Base-by-base conservation (phyloP, 1,140 invertebrate species). In the Spodoptera frugiperda region DNA sequence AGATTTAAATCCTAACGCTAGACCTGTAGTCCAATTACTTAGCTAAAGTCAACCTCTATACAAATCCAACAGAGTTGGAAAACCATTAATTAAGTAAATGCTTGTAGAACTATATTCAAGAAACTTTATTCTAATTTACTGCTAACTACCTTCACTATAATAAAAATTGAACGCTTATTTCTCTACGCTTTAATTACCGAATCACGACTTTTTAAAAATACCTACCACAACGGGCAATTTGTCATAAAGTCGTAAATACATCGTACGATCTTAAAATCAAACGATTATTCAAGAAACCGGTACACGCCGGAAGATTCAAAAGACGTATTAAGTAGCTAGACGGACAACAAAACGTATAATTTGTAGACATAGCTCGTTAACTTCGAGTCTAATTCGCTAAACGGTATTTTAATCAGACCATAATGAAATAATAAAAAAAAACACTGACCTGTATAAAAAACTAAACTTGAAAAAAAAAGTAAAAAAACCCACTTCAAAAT, bases 391-490 rank as follows among this genome's bases (percentile, higher is more conserved):
- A 46, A 12, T 49, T 73, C 21, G 12, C 21, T 49, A 59, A 73
- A 59, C 55, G 55, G 55, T 73, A 48, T 17, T 55, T 57, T 71
- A 71, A 73, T 48, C 33, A 55, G 17, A 71, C 17, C 53, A 17
- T 46, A 2, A 17, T 33, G 9, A 77, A 77, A 71, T 51, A 77
- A 77, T 71, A 39, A 63, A 70, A 39, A 77, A 77, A 61, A 39
- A 63, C 61, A 83, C 83, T 84, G 79, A 85, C 84, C 85, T 87
- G 65, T 80, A 77, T 77, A 9, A n/a, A 39, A 19, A 65, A 77
- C 65, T 39, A 11, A 61, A 80, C 57, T 67, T 70, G 46, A 39
- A 39, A 46, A 15, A 39, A 17, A 6, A 11, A 21, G n/a, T n/a
- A 14, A 49, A 30, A 67, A 57, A 76, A 76, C 15, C 10, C 17